Conservation (phyloP, 2,888 invertebrate species). For the Nebria brevicollis region DNA sequence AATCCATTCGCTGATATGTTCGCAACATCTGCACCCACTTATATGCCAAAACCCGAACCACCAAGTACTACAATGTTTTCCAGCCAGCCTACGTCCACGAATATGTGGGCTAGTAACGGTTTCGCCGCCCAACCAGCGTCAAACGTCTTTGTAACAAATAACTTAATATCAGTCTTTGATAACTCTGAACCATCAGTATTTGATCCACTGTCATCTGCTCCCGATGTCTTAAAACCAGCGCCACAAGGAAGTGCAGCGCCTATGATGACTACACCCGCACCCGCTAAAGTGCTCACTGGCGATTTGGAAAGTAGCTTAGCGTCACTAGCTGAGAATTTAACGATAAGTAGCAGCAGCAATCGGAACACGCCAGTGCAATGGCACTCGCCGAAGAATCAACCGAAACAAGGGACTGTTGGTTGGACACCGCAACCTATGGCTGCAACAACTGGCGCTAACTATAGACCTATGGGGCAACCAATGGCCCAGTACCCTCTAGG, state of each 20-base stretch:
- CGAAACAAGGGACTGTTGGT: constrained; percentile 81
- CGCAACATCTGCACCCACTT: constrained; percentile 49
- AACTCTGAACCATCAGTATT: constrained; percentile 65
- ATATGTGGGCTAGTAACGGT: constrained; percentile 58
- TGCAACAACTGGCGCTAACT: constrained; percentile 84
- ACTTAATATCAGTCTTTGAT: constrained; percentile 65
- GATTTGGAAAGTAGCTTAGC: constrained; percentile 95
- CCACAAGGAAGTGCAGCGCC: constrained; percentile 55
- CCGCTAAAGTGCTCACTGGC: constrained; percentile 79
- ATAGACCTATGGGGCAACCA: constrained; percentile 77
- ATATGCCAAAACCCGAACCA: constrained; percentile 49
- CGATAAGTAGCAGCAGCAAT: constrained; percentile 73
- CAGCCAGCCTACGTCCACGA: constrained; percentile 46
- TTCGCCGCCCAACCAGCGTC: constrained; percentile 52
- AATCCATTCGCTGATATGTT: constrained; percentile 90
- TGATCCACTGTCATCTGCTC: constrained; percentile 66
- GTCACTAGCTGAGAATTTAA: constrained; percentile 91
- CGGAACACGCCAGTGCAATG: constrained; percentile 78
- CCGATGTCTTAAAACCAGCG: constrained; percentile 72
- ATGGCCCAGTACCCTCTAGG: constrained; percentile 49
- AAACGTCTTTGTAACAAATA: constrained; percentile 56
- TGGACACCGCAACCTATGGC: constrained; percentile 91
- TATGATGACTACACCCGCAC: constrained; percentile 57
- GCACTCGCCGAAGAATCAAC: constrained; percentile 78
- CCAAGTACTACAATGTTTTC: constrained; percentile 53